These are phyloP conservation scores for Mionectes macconnelli DNA, from an alignment of 2,113 vertebrate species.

Conservation along the genomic window DNA sequence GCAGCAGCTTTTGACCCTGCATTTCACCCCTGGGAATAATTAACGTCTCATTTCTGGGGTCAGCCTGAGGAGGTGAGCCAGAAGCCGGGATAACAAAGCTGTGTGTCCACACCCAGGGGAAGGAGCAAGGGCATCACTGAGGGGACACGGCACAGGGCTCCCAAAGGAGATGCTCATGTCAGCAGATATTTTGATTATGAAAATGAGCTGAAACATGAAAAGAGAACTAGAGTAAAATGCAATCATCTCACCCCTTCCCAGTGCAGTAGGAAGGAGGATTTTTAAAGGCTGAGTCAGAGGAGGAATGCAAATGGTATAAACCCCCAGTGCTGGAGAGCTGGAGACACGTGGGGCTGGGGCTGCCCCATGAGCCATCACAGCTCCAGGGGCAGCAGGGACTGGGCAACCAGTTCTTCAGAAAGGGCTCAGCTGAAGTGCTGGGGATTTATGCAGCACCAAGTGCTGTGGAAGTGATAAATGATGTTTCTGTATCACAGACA, in stretches of 20 bases:
- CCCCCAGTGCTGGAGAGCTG: neutral
- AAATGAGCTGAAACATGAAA: neutral
- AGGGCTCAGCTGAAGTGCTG: neutral
- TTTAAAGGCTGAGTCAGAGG: neutral
- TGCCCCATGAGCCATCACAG: neutral
- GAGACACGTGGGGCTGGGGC: accelerated
- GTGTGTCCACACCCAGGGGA: neutral
- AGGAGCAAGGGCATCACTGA: accelerated
- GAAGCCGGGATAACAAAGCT: neutral
- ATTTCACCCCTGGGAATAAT: conserved; percentile 21
- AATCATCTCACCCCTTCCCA: neutral
- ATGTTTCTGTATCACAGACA: neutral
- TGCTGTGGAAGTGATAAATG: neutral
- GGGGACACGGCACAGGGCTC: neutral
- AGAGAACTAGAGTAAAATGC: neutral
- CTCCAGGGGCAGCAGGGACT: neutral
- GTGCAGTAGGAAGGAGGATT: neutral
- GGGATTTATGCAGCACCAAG: neutral
- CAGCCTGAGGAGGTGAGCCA: neutral
- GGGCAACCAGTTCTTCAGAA: neutral
- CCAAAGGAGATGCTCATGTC: neutral
- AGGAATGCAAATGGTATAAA: neutral
- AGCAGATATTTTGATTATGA: neutral
- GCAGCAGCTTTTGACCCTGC: neutral
- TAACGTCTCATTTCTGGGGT: neutral